Evolutionary conservation across 2,888 invertebrate species (phyloP), one percentile per base, ranked within the genome.

Genomic region (Subacronicta megacephala): DNA sequence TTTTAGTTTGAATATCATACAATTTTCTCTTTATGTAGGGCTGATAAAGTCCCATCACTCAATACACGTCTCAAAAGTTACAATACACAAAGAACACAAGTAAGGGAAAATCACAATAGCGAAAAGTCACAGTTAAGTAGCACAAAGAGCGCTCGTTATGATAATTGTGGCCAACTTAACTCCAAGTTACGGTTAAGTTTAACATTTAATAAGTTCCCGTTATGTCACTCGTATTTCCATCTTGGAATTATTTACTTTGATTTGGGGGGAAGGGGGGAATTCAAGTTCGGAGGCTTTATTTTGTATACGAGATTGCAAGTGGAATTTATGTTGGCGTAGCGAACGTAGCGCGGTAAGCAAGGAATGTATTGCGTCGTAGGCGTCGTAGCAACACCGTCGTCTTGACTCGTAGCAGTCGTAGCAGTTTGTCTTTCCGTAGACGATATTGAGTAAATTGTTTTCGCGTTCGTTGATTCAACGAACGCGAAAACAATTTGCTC

Each of bases 151-250:
- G 61, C 73, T 84, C 78, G 81, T 84, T 84, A 85, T 77, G 77
- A 73, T 83, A 84, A 84, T 84, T 85, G 81, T 79, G 79, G 76
- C 62, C 57, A 76, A 80, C 70, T 82, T 72, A 72, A 65, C 69
- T 53, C 69, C 56, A 77, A 82, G 71, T 82, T 72, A 67, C 54
- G 55, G 57, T 64, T 63, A 71, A 73, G 59, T 77, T 69, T 47
- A 52, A 54, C 65, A 49, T 77, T 70, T 71, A 71, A 73, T 73
- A 77, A 73, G 62, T 62, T 51, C 38, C 69, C 73, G 64, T 77
- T 74, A 37, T 50, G 67, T 56, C 53, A 57, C 62, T 64, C 51
- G 60, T 54, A 54, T 59, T 63, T 62, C 56, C 18, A 45, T 59
- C 56, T 62, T 60, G 37, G 52, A 53, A 68, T 68, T 75, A 78